These are phyloP conservation scores for Phataginus tricuspis DNA, from an alignment of 2,797 vertebrate genomes.

Conservation along the genomic window DNA sequence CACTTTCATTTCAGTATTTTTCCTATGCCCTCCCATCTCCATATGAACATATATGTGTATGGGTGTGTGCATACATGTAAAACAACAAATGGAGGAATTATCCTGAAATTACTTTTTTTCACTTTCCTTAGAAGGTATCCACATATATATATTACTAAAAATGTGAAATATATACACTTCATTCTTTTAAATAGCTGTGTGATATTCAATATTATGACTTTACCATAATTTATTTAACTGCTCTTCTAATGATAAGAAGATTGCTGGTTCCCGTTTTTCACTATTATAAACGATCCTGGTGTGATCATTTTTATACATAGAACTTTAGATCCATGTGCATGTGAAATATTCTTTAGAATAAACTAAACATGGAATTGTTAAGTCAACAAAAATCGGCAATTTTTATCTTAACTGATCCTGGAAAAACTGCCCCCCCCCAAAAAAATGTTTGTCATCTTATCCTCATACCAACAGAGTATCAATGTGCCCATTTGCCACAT, in stretches of 20 bases:
- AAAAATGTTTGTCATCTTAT: neutral
- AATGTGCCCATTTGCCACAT: neutral
- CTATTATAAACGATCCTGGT: neutral
- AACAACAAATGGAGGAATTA: neutral
- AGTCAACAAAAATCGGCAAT: neutral
- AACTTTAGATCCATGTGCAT: neutral
- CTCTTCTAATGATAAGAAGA: neutral
- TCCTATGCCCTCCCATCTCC: neutral
- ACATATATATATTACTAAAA: neutral
- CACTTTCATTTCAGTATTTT: neutral
- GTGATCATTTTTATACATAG: neutral
- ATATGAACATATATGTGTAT: neutral
- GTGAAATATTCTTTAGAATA: conserved; percentile 17
- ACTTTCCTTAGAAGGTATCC: neutral
- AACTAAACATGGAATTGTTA: neutral
- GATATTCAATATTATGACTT: neutral
- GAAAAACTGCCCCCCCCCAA: neutral
- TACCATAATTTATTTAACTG: neutral
- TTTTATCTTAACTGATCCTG: neutral
- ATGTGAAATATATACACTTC: neutral
- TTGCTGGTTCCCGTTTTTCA: neutral
- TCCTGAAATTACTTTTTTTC: neutral
- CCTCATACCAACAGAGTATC: neutral
- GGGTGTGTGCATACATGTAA: neutral
- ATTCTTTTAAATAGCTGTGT: neutral